Percentiles rank a stretch among this genome's conserved stretches.
Evolutionary conservation across 2,888 invertebrate genomes (phyloP).

Genomic region (Apamea sordens): DNA sequence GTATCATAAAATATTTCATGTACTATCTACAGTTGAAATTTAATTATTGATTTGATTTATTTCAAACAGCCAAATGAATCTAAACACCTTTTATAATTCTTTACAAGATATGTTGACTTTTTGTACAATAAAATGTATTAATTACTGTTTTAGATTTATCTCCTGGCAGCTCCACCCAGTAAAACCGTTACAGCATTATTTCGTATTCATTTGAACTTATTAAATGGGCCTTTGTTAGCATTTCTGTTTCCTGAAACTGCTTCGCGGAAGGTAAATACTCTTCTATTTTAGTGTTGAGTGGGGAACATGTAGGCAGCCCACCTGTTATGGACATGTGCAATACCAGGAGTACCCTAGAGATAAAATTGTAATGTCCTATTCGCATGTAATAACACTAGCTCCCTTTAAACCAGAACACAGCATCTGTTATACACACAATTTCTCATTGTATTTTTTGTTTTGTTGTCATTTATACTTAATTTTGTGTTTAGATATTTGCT

Average conservation of each 20-base stretch:
- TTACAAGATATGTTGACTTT: not conserved
- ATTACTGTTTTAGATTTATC: constrained; percentile 93
- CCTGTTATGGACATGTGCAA: not conserved
- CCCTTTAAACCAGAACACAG: not conserved
- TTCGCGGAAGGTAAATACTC: constrained; percentile 93
- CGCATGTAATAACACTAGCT: not conserved
- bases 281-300: not conserved
- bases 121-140: constrained; percentile 34
- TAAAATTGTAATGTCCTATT: not conserved
- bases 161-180: constrained; percentile 96
- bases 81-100: not conserved
- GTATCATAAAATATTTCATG: not conserved
- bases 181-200: constrained; percentile 95
- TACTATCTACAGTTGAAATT: not conserved
- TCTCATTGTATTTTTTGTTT: not conserved
- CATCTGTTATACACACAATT: not conserved
- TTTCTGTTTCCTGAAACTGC: constrained; percentile 98
- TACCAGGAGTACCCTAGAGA: not conserved
- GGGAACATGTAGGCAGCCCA: not conserved
- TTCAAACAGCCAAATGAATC: not conserved
- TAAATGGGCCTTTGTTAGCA: constrained; percentile 98
- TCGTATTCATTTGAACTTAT: constrained; percentile 97
- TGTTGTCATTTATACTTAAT: not conserved
- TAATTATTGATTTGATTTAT: not conserved
- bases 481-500: constrained; percentile 93